These are phyloP conservation scores for Bagarius yarrelli DNA, from an alignment of 2,113 vertebrate genomes.

Conservation along the genomic window DNA sequence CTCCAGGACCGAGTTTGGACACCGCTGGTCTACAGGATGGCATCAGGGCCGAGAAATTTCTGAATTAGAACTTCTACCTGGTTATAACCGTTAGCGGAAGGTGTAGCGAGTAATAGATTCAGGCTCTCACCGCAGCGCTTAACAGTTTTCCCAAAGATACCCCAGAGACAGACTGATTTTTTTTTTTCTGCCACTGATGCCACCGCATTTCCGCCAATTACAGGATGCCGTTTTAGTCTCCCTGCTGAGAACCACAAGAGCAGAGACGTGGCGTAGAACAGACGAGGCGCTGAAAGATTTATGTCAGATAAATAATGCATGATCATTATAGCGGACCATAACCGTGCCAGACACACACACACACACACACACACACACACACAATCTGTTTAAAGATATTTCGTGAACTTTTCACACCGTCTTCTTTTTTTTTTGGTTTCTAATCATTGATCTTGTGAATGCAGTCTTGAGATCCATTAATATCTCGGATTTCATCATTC, in stretches of 20 bases:
- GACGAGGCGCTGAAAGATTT: conserved; percentile 41
- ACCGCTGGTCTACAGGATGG: neutral
- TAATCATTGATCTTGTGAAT: neutral
- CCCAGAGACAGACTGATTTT: neutral
- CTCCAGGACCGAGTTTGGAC: too few relatives aligned
- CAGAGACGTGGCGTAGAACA: conserved; percentile 4
- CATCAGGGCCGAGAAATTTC: neutral
- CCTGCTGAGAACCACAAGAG: neutral
- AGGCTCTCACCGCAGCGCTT: neutral
- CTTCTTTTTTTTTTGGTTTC: neutral
- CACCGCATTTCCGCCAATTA: neutral
- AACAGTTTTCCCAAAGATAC: neutral
- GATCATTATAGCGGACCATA: conserved; percentile 28
- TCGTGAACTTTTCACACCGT: neutral
- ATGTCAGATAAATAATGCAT: conserved; percentile 44
- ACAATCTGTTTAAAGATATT: neutral
- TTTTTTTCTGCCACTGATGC: neutral
- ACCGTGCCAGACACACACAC: neutral
- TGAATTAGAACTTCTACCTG: too few relatives aligned
- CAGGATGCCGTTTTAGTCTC: neutral
- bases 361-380: neutral
- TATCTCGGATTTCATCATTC: neutral
- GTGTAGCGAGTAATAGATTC: neutral
- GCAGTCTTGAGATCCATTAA: neutral
- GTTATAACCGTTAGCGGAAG: neutral